Percentiles rank a stretch among this genome's conserved stretches.
phyloP scores from a whole-genome alignment of 2,888 invertebrate species.

The Microctonus aethiopoides region DNA sequence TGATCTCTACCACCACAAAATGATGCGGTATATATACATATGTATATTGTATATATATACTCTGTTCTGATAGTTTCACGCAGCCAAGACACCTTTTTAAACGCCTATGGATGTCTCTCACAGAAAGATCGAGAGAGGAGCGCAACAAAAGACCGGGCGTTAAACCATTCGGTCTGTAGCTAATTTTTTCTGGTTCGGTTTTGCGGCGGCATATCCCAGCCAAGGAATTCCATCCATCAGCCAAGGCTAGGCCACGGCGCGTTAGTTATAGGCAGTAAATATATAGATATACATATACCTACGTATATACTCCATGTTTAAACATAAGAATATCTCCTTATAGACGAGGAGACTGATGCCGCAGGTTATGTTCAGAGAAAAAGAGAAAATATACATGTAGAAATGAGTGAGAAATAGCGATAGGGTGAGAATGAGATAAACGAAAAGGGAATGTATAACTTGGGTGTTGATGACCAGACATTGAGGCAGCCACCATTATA shows the following conservation, averaged over 20 bases:
- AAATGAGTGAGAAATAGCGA: conserved; percentile 5
- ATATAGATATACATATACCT: conserved; percentile 17
- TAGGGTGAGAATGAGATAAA: conserved; percentile 13
- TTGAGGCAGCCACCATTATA: conserved; percentile 31
- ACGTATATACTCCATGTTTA: background rate
- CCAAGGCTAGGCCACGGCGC: conserved; percentile 39
- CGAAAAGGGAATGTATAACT: conserved; percentile 30
- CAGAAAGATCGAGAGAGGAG: conserved; percentile 23
- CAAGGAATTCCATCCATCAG: conserved; percentile 46
- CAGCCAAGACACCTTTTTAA: background rate
- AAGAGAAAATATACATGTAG: conserved; percentile 1
- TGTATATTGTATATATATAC: too few species aligned
- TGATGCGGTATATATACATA: conserved; percentile 3
- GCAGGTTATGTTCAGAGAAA: conserved; percentile 29
- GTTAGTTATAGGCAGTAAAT: conserved; percentile 39
- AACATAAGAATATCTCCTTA: conserved; percentile 23
- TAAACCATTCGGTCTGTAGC: conserved; percentile 49
- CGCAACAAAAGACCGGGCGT: conserved; percentile 46
- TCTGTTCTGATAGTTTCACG: conserved; percentile 12
- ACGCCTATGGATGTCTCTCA: conserved; percentile 10
- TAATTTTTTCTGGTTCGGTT: conserved; percentile 41
- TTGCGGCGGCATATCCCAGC: conserved; percentile 38
- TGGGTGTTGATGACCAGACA: conserved; percentile 47
- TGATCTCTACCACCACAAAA: background rate
- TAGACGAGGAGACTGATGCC: conserved; percentile 33